Conservation (phyloP, 2,113 vertebrate genomes). For the Etia nguti region DNA sequence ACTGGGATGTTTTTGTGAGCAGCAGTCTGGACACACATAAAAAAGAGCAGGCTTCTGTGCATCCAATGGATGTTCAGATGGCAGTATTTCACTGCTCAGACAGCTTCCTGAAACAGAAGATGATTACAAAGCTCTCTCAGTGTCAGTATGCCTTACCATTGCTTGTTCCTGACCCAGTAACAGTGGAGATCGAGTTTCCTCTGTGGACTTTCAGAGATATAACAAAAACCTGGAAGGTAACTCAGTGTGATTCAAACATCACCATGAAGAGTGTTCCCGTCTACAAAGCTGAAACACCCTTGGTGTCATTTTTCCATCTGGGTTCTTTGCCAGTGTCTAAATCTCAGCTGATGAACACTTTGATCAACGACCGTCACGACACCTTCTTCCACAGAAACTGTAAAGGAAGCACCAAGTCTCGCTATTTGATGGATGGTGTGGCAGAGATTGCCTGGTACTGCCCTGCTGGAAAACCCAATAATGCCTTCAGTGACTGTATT, state of each 20-base stretch:
- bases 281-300: constrained; percentile 47
- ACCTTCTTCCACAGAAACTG: constrained; percentile 72
- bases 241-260: neutral
- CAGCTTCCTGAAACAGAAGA: no score
- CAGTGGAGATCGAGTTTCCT: neutral
- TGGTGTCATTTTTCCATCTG: constrained; percentile 72
- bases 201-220: constrained; percentile 70
- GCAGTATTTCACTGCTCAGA: no score
- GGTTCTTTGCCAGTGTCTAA: constrained; percentile 72
- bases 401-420: constrained; percentile 32
- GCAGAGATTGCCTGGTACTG: neutral
- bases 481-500: rapidly evolving
- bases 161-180: neutral
- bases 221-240: constrained; percentile 65
- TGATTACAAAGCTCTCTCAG: no score
- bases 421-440: no score
- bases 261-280: constrained; percentile 51
- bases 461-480: neutral
- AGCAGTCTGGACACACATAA: no score
- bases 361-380: constrained; percentile 56
- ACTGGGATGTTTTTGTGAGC: no score
- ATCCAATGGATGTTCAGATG: no score
- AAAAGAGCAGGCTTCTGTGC: no score
- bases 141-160: no score
- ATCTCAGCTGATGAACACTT: constrained; percentile 72